Evolutionary conservation across 2,797 vertebrate species (phyloP).

Genomic region (Fistularia tabacaria): DNA sequence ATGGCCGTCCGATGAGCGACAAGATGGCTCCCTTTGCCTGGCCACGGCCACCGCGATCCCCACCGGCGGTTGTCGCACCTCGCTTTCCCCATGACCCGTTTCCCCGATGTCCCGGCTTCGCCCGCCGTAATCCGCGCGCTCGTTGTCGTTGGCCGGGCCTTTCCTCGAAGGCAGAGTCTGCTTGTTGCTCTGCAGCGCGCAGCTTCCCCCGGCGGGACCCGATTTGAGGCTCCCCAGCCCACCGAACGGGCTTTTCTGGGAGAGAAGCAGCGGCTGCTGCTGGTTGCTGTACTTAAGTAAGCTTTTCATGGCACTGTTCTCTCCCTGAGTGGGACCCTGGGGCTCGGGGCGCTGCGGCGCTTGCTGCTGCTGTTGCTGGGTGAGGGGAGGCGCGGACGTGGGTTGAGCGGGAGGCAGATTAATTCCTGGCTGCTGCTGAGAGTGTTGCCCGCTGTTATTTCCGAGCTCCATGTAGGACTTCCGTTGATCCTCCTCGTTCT

Average conservation of each 20-base stretch:
- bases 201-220: slow-evolving; percentile 82
- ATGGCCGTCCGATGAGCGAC: slow-evolving; percentile 77
- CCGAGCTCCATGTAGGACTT: slow-evolving; percentile 87
- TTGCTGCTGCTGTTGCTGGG: slow-evolving; percentile 66
- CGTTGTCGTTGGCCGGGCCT: slow-evolving; percentile 74
- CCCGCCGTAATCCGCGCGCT: slow-evolving; percentile 85
- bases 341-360: slow-evolving; percentile 69
- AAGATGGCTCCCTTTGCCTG: slow-evolving; percentile 86
- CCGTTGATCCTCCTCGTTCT: slow-evolving; percentile 80
- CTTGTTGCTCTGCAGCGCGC: slow-evolving; percentile 83
- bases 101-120: slow-evolving; percentile 81
- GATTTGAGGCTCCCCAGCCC: slow-evolving; percentile 86
- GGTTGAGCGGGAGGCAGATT: slow-evolving; percentile 69
- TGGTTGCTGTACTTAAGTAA: slow-evolving; percentile 94
- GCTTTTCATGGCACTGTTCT: slow-evolving; percentile 92
- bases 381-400: slow-evolving; percentile 51
- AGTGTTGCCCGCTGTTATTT: slow-evolving; percentile 70
- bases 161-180: slow-evolving; percentile 76
- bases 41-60: slow-evolving; percentile 94
- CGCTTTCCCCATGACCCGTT: slow-evolving; percentile 76
- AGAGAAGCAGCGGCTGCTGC: slow-evolving; percentile 80
- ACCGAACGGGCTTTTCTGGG: slow-evolving; percentile 88
- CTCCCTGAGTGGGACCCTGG: slow-evolving; percentile 73
- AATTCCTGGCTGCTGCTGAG: slow-evolving; percentile 64
- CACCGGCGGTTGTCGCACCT: slow-evolving; percentile 92